Conservation (phyloP, 2,888 invertebrate genomes). For the Tethea ocularis region DNA sequence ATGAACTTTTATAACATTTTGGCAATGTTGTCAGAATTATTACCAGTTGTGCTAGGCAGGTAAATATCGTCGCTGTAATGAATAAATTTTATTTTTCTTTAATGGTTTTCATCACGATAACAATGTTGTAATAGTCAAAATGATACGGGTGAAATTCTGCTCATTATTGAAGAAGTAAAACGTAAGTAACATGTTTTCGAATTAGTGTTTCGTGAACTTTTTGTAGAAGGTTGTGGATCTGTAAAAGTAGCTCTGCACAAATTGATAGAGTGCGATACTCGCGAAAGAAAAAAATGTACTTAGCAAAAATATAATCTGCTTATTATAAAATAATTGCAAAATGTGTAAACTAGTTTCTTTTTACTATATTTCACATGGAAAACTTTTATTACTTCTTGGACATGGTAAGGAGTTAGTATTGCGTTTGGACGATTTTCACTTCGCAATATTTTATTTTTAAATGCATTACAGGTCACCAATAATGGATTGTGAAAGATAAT, state of each 20-base stretch:
- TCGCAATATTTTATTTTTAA: slow-evolving; percentile 74
- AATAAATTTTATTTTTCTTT: slow-evolving; percentile 74
- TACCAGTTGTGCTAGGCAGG: slow-evolving; percentile 79
- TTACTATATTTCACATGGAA: slow-evolving; percentile 21
- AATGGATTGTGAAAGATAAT: slow-evolving; percentile 70
- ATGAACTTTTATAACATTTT: slow-evolving; percentile 55
- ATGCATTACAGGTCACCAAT: slow-evolving; percentile 72
- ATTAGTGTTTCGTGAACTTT: slow-evolving; percentile 75
- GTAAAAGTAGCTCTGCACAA: slow-evolving; percentile 78
- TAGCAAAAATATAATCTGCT: slow-evolving; percentile 33
- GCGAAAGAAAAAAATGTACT: slow-evolving; percentile 67
- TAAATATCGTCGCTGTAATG: slow-evolving; percentile 75
- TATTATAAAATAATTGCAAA: slow-evolving; percentile 9
- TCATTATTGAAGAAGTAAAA: slow-evolving; percentile 45
- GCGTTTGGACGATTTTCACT: slow-evolving; percentile 56
- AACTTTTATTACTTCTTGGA: slow-evolving; percentile 37
- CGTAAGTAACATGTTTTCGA: slow-evolving; percentile 59
- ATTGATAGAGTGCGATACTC: slow-evolving; percentile 75
- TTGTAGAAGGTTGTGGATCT: slow-evolving; percentile 78
- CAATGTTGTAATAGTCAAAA: slow-evolving; percentile 53
- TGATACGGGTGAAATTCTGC: slow-evolving; percentile 50
- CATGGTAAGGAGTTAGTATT: slow-evolving; percentile 39
- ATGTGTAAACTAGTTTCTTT: slow-evolving; percentile 14
- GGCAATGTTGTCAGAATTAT: slow-evolving; percentile 79
- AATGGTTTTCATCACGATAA: slow-evolving; percentile 61